These are phyloP conservation scores for Phania funesta DNA, from an alignment of 2,888 invertebrate species.

Conservation along the genomic window DNA sequence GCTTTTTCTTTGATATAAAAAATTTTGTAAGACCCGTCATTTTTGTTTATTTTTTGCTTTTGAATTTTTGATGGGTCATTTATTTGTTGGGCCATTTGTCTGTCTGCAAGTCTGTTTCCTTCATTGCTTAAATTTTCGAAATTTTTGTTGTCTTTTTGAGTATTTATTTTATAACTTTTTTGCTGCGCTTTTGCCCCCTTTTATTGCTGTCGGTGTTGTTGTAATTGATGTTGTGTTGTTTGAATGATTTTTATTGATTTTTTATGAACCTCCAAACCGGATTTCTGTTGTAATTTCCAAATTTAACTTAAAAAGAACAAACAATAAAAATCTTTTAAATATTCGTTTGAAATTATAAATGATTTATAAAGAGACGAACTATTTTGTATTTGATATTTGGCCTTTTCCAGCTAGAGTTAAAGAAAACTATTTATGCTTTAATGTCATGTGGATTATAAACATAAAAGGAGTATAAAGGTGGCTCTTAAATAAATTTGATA, in stretches of 20 bases:
- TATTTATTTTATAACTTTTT: neutral
- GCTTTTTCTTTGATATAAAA: too few relatives aligned
- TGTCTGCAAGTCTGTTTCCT: neutral
- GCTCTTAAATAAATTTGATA: too few relatives aligned
- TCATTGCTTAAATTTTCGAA: neutral
- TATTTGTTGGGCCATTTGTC: neutral
- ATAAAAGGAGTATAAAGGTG: too few relatives aligned
- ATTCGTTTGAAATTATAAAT: slow-evolving; percentile 8
- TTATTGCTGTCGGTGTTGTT: neutral
- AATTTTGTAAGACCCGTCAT: too few relatives aligned
- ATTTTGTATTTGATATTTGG: slow-evolving; percentile 6
- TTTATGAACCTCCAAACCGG: slow-evolving; percentile 73
- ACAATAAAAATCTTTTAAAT: slow-evolving; percentile 19
- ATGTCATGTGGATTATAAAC: neutral
- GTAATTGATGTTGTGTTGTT: neutral
- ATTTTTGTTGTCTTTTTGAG: neutral
- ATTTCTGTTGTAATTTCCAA: slow-evolving; percentile 66
- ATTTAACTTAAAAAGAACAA: neutral
- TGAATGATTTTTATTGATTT: slow-evolving; percentile 67
- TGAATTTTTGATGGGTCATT: neutral
- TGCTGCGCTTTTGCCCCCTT: neutral
- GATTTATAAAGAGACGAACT: slow-evolving; percentile 29
- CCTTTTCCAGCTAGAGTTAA: slow-evolving; percentile 18
- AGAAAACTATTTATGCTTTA: slow-evolving; percentile 4
- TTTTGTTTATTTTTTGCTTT: too few relatives aligned